Evolutionary conservation across 2,888 invertebrate species (phyloP), one percentile per base, ranked within the genome.

Genomic region (Drymonia ruficornis): DNA sequence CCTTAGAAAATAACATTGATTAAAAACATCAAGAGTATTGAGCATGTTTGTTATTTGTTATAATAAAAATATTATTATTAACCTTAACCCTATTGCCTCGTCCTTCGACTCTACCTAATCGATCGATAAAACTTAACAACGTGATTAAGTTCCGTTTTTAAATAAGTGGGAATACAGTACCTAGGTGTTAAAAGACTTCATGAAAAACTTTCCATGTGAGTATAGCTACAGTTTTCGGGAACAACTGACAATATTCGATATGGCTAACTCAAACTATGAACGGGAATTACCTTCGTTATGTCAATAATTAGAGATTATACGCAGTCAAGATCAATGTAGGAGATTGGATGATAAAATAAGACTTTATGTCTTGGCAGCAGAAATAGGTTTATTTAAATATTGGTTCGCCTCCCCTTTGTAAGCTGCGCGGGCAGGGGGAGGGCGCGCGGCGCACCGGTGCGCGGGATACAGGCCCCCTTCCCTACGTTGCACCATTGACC

Each of bases 401-500:
- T 59, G 50, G 55, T 61, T 65, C 51, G 60, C 59, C 65, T 65
- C 66, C 66, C 67, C 63, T 63, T 63, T 52, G 13, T 9, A 28
- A 19, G 19, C 29, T 31, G 13, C 15, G 28, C 28, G 57, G 65
- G 76, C 52, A 65, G 65, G 63, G 59, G 59, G 65, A 62, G 57
- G 23, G n/a, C 65, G 63, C 59, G 65, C 61, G 70, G 72, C 65
- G 50, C 51, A 45, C 56, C 52, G 57, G 49, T 57, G 59, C 58
- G 66, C 71, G 64, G 59, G 64, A 59, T 74, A 65, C 71, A 68
- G 76, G 19, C 81, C 59, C 72, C 74, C 71, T 64, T 76, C 80
- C 83, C 84, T 73, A 72, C 75, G 70, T 77, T 90, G 91, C 90
- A 90, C 86, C 82, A 86, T 76, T 91, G 89, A 90, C 91, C 91